Evolutionary conservation across 1,140 invertebrate genomes (phyloP).

Genomic region (Leptinotarsa undecemlineata): DNA sequence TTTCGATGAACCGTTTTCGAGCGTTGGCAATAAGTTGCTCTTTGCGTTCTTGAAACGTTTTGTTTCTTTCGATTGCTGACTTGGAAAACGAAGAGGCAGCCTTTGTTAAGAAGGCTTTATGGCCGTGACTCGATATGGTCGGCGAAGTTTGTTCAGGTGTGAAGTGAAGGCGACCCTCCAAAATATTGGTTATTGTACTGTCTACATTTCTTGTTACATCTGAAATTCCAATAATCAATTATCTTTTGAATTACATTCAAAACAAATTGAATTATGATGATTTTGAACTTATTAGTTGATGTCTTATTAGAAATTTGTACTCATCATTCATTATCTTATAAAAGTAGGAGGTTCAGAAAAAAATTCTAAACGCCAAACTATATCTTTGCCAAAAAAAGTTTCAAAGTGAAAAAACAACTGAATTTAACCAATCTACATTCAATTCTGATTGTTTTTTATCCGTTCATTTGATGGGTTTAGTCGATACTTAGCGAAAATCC

Average conservation of each 20-base stretch:
- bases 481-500: too few species aligned
- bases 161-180: conserved; percentile 73
- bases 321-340: too few species aligned
- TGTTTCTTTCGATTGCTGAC: conserved; percentile 65
- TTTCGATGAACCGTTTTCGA: conserved; percentile 76
- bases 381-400: too few species aligned
- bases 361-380: too few species aligned
- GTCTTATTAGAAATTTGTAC: too few species aligned
- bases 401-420: too few species aligned
- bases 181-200: conserved; percentile 78
- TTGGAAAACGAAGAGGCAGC: conserved; percentile 63
- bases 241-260: background rate
- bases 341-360: too few species aligned
- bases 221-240: conserved; percentile 55
- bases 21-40: conserved; percentile 76
- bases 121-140: conserved; percentile 39
- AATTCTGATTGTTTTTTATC: too few species aligned
- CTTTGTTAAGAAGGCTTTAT: conserved; percentile 49
- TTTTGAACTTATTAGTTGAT: background rate
- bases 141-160: conserved; percentile 59
- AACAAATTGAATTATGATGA: background rate
- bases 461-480: too few species aligned
- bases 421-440: too few species aligned
- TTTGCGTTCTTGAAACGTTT: conserved; percentile 78
- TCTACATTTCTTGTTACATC: conserved; percentile 78